A percentile compares a stretch with the other conserved stretches of the same genome.
Conservation (phyloP, 2,797 vertebrate species). For the Garrulus glandarius region DNA sequence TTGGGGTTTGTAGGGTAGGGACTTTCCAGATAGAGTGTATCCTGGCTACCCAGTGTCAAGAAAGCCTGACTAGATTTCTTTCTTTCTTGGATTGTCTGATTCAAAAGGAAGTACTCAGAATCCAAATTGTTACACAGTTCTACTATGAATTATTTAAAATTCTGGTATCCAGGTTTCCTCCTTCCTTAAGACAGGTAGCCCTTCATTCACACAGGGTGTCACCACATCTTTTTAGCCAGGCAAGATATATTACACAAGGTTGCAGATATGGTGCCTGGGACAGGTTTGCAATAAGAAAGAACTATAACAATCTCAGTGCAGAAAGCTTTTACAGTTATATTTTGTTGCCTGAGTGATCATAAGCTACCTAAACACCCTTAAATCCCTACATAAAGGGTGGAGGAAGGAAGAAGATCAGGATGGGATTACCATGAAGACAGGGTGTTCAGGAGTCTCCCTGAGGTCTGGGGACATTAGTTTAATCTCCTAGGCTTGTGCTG, state of each 20-base stretch:
- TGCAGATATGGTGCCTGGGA: neutral
- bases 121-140: neutral
- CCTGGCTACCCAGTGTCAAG: neutral
- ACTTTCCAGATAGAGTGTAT: neutral
- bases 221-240: neutral
- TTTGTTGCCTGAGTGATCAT: neutral
- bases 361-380: neutral
- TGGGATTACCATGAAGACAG: neutral
- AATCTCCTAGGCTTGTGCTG: neutral
- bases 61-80: neutral
- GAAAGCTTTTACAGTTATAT: neutral
- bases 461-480: neutral
- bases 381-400: neutral
- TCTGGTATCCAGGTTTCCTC: neutral
- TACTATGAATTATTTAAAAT: neutral
- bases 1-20: rapidly evolving
- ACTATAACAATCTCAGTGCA: neutral
- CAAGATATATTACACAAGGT: rapidly evolving
- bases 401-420: neutral
- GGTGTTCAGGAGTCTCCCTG: neutral
- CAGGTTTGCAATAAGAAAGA: neutral
- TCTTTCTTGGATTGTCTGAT: neutral
- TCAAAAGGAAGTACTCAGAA: neutral
- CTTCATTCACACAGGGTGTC: neutral
- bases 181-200: neutral